Evolutionary conservation across 2,797 vertebrate genomes (phyloP).

Genomic region (Falco columbarius): DNA sequence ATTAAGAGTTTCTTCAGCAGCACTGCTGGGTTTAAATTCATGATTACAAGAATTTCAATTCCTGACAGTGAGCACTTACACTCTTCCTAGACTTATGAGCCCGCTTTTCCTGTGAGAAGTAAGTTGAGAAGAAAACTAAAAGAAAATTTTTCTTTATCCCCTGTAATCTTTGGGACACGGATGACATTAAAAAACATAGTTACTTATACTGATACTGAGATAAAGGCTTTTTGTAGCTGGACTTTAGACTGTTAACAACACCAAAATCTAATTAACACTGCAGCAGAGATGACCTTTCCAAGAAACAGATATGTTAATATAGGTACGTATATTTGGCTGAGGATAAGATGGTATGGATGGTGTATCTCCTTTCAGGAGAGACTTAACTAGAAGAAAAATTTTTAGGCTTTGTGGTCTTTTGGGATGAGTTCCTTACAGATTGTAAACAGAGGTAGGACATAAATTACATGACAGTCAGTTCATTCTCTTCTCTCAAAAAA

Average conservation of each 20-base stretch:
- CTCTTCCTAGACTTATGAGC: background rate
- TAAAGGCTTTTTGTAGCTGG: background rate
- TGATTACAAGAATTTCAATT: slow-evolving; percentile 2
- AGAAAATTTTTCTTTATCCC: background rate
- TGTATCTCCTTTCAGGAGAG: background rate
- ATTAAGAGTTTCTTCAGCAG: slow-evolving; percentile 2
- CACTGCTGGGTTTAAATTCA: background rate
- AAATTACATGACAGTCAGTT: background rate
- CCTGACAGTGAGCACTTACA: background rate
- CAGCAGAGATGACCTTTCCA: background rate
- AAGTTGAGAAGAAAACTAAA: background rate
- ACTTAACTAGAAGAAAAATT: background rate
- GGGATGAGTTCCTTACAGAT: background rate
- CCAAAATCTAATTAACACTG: slow-evolving; percentile 11
- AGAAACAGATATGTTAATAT: background rate
- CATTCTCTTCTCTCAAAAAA: background rate
- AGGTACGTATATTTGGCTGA: background rate
- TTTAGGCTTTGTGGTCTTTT: background rate
- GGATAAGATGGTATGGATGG: background rate
- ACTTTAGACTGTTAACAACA: background rate
- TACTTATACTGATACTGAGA: background rate
- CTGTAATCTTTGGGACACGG: background rate
- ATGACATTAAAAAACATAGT: background rate
- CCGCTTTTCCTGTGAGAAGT: background rate
- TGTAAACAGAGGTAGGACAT: background rate